Conservation (phyloP, 1,140 invertebrate genomes). For the Hylaeus volcanicus region DNA sequence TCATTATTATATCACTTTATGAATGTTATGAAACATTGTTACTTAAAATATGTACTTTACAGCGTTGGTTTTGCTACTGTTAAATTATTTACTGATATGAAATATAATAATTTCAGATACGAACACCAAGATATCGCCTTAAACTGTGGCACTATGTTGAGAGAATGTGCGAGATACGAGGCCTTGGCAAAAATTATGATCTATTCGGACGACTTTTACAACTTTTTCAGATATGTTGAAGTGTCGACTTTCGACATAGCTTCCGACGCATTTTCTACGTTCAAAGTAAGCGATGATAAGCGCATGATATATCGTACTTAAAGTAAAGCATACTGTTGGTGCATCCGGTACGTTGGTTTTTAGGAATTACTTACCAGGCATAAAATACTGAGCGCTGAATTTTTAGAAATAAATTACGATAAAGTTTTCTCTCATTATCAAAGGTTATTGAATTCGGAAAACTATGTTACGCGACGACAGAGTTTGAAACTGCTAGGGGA, state of each 20-base stretch:
- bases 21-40: neutral
- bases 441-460: constrained; percentile 97
- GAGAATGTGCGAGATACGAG: constrained; percentile 98
- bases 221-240: constrained; percentile 99
- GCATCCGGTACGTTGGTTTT: constrained; percentile 39
- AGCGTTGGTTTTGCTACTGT: neutral
- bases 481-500: constrained; percentile 98
- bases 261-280: constrained; percentile 99
- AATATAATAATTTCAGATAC: constrained; percentile 85
- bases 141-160: constrained; percentile 99
- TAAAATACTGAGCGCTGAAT: constrained; percentile 98
- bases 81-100: constrained; percentile 14
- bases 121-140: constrained; percentile 99
- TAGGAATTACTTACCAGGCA: constrained; percentile 99
- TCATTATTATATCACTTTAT: neutral
- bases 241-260: constrained; percentile 99
- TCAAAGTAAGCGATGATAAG: constrained; percentile 88
- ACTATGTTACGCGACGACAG: constrained; percentile 98
- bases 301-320: constrained; percentile 47
- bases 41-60: neutral
- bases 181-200: constrained; percentile 99
- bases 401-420: constrained; percentile 99
- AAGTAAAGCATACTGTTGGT: constrained; percentile 46
- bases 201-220: constrained; percentile 98
- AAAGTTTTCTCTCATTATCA: constrained; percentile 99